Evolutionary conservation across 2,797 vertebrate species (phyloP).

Genomic region (Acrocephalus scirpaceus): DNA sequence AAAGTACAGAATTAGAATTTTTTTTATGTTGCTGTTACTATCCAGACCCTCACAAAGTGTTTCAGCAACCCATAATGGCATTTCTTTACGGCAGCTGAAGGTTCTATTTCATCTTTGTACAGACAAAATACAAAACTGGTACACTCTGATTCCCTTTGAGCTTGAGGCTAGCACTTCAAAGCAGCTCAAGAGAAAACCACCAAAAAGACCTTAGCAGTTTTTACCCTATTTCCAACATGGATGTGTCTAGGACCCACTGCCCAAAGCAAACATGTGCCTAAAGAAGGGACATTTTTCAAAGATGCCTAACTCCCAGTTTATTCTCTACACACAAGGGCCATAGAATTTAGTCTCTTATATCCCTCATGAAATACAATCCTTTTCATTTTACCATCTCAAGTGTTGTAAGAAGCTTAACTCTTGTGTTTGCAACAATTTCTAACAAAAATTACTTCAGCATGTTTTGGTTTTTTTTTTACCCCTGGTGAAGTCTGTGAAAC

Average conservation of each 20-base stretch:
- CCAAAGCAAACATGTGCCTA: neutral
- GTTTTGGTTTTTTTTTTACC: neutral
- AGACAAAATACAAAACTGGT: neutral
- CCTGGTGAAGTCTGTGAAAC: neutral
- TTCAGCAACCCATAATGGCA: neutral
- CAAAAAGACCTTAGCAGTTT: neutral
- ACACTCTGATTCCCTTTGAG: neutral
- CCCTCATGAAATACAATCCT: neutral
- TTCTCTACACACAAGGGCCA: fast-evolving
- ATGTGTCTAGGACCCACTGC: neutral
- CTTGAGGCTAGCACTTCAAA: slow-evolving; percentile 14
- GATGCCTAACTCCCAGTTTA: neutral
- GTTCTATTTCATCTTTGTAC: neutral
- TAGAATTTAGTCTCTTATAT: neutral
- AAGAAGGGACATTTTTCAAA: slow-evolving; percentile 14
- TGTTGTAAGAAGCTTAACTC: slow-evolving; percentile 10
- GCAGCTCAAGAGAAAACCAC: neutral
- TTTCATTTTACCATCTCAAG: neutral
- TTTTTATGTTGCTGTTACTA: neutral
- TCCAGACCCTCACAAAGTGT: neutral
- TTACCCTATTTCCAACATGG: neutral
- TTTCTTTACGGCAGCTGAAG: neutral
- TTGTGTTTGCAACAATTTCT: neutral
- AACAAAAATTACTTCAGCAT: neutral
- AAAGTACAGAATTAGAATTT: neutral